A percentile compares a stretch with the other conserved stretches of the same genome.
Evolutionary conservation across 2,888 invertebrate genomes (phyloP).

Genomic region (Caenorhabditis panamensis): DNA sequence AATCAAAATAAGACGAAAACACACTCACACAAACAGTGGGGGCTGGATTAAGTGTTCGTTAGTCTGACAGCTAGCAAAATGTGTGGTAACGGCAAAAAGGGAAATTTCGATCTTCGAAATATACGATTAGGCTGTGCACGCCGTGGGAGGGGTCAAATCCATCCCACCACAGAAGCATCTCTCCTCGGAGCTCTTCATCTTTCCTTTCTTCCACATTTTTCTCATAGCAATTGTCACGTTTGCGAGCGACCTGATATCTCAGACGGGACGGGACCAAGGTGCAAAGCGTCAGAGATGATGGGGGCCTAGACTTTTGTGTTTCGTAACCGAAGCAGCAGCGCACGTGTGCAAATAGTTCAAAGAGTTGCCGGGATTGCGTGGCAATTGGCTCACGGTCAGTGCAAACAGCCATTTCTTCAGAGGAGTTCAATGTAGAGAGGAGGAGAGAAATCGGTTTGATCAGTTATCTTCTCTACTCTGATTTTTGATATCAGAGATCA

Average conservation of each 20-base stretch:
- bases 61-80: not conserved
- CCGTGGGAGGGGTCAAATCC: constrained; percentile 16
- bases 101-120: not conserved
- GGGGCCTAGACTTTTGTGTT: constrained; percentile 1
- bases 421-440: not conserved
- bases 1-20: constrained; percentile 13
- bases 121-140: not conserved
- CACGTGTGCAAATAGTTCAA: constrained; percentile 59
- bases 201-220: not conserved
- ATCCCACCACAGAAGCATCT: constrained; percentile 22
- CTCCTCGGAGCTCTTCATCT: not conserved
- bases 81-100: not conserved
- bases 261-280: constrained; percentile 53
- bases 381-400: constrained; percentile 47
- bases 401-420: constrained; percentile 14
- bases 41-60: not conserved
- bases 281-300: constrained; percentile 60
- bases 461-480: too few relatives aligned
- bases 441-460: not conserved
- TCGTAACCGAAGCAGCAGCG: constrained; percentile 5
- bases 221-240: constrained; percentile 54
- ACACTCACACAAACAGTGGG: not conserved
- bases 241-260: constrained; percentile 44
- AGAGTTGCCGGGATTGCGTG: constrained; percentile 30
- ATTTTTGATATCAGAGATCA: not conserved